Conservation (phyloP, 2,888 invertebrate genomes). For the Erebia aethiops region DNA sequence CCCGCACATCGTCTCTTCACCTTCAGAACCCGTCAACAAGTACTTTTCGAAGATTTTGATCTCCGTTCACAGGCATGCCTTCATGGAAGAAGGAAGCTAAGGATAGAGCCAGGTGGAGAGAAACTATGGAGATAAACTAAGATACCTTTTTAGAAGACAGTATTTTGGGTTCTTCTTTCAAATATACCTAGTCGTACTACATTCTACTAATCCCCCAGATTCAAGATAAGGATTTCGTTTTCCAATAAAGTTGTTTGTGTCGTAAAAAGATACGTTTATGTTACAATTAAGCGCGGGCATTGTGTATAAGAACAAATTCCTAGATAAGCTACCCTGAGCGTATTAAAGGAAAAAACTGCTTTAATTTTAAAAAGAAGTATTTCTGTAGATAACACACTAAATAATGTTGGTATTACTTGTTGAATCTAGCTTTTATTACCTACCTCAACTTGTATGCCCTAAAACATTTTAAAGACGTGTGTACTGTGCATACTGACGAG, state of each 20-base stretch:
- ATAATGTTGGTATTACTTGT: not conserved
- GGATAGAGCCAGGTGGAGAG: too few species aligned
- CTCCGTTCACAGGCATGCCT: too few species aligned
- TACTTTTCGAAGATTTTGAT: too few species aligned
- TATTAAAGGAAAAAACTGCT: constrained; percentile 18
- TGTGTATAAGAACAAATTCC: constrained; percentile 19
- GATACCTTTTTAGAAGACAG: too few species aligned
- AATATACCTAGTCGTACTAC: not conserved
- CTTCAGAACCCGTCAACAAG: too few species aligned
- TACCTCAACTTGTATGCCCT: not conserved
- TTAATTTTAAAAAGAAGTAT: constrained; percentile 4
- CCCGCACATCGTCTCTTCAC: too few species aligned
- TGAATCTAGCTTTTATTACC: not conserved
- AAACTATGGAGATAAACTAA: too few species aligned
- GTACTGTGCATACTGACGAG: too few species aligned
- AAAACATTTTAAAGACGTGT: not conserved
- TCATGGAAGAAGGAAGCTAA: too few species aligned
- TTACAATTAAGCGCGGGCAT: constrained; percentile 24
- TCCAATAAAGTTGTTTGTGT: constrained; percentile 24
- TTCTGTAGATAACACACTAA: not conserved
- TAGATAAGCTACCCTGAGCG: constrained; percentile 20
- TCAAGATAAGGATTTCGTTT: constrained; percentile 25
- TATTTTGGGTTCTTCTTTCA: too few species aligned
- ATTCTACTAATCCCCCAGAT: constrained; percentile 21
- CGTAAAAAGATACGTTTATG: constrained; percentile 28